Base-by-base conservation (phyloP, 2,113 vertebrate species). In the Pyrgilauda ruficollis region DNA sequence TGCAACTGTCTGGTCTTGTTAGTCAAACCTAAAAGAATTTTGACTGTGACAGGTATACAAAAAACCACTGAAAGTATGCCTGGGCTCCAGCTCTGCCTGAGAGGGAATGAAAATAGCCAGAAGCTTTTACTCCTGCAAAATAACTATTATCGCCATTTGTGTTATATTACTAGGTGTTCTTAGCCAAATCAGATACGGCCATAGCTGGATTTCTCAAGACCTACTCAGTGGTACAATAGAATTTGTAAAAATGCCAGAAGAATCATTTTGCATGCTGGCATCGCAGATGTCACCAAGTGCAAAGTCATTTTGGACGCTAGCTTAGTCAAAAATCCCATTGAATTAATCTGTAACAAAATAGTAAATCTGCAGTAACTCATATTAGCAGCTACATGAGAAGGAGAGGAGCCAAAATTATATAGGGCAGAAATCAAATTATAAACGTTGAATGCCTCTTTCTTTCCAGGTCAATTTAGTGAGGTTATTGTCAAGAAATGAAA, bases 181-280 rank as follows among this genome's bases (percentile, higher is more conserved):
- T 75, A 72, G 93, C 90, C 92, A 96, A 89, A 90, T 92, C 92
- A 94, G 95, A 95, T 94, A 96, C 1, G 39, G 86, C 43, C 79
- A 49, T 94, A 72, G 94, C 90, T 93, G 87, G 79, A 72, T 95
- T 97, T 90, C 88, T 97, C 85, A 89, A 93, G 95, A 78, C 79
- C 23, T 47, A 66, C 33, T 80, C 90, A 55, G 68, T 80, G 76
- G 39, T 84, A 86, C 64, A 78, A 93, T 6, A 52, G 56, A 67
- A 64, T 86, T 88, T 96, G 94, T 95, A 92, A 89, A 88, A 90
- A 74, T 72, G 93, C 96, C 96, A 97, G 85, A 67, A 91, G 90
- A 92, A 94, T 86, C 26, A 96, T 95, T 95, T 87, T 92, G 90
- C 90, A 92, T 95, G 92, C 93, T 93, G 90, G 90, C 86, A 95